Percentiles rank a stretch among this genome's conserved stretches.
phyloP scores from a whole-genome alignment of 2,888 invertebrate genomes.

The Melanostoma scalare region DNA sequence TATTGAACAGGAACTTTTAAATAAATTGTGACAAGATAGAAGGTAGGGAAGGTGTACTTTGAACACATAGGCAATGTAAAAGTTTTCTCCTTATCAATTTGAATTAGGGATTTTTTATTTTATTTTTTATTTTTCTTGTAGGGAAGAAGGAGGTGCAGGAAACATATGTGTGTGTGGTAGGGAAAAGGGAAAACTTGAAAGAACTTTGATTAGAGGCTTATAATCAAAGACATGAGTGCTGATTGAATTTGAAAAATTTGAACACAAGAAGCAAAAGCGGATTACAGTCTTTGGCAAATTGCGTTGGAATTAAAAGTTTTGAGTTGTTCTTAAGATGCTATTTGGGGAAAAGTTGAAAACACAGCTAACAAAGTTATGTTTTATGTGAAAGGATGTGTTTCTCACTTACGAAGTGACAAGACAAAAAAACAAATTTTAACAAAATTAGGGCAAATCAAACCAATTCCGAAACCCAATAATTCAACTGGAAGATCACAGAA shows the following conservation, averaged over 20 bases:
- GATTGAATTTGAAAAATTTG: constrained; percentile 27
- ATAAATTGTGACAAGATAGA: constrained; percentile 43
- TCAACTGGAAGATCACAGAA: too few species aligned
- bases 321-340: too few species aligned
- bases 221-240: constrained; percentile 29
- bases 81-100: constrained; percentile 33
- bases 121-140: neutral
- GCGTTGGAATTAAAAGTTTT: neutral
- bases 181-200: constrained; percentile 20
- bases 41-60: neutral
- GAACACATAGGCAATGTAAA: neutral
- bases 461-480: too few species aligned
- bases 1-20: constrained; percentile 60
- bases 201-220: constrained; percentile 45
- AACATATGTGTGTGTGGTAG: constrained; percentile 3
- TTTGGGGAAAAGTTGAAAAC: too few species aligned
- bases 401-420: too few species aligned
- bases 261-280: neutral
- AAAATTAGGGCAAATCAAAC: too few species aligned
- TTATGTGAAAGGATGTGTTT: too few species aligned
- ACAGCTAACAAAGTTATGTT: too few species aligned
- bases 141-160: neutral
- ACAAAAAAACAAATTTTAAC: too few species aligned
- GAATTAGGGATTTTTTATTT: constrained; percentile 21
- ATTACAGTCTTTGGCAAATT: neutral